Evolutionary conservation across 2,888 invertebrate genomes (phyloP).

Genomic region (Hylaea fasciaria): DNA sequence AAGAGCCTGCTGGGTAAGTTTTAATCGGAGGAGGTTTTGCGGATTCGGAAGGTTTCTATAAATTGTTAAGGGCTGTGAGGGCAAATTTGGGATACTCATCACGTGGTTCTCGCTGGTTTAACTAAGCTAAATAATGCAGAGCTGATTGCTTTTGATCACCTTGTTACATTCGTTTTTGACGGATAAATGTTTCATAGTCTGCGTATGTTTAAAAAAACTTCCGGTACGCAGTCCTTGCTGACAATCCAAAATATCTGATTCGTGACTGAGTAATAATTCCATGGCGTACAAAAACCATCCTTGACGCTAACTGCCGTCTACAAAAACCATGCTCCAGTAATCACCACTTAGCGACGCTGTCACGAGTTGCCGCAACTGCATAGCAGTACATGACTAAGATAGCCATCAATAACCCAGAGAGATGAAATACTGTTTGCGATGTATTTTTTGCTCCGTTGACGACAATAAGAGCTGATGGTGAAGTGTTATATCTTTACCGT

Average conservation of each 20-base stretch:
- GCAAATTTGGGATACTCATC: no score
- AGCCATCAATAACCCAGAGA: slow-evolving; percentile 22
- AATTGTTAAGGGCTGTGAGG: no score
- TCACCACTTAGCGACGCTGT: slow-evolving; percentile 24
- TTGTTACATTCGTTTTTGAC: no score
- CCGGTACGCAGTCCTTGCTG: background rate
- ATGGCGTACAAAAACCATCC: slow-evolving; percentile 18
- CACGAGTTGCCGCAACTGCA: slow-evolving; percentile 26
- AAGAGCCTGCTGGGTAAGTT: slow-evolving; percentile 85
- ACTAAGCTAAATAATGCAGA: no score
- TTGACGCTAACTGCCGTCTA: slow-evolving; percentile 7
- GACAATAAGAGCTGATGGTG: slow-evolving; percentile 8
- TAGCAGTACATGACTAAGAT: slow-evolving; percentile 13
- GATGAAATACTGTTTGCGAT: slow-evolving; percentile 26
- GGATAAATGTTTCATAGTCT: no score
- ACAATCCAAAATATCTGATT: slow-evolving; percentile 8
- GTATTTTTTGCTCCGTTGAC: slow-evolving; percentile 30
- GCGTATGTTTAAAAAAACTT: no score
- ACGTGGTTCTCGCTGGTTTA: no score
- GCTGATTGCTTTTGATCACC: no score
- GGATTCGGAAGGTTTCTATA: no score
- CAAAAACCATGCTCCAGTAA: slow-evolving; percentile 32
- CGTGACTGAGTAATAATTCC: slow-evolving; percentile 22
- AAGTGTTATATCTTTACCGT: slow-evolving; percentile 12
- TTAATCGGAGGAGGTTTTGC: no score